Evolutionary conservation across 1,140 invertebrate genomes (phyloP).

Genomic region (Cotesia chilonis): DNA sequence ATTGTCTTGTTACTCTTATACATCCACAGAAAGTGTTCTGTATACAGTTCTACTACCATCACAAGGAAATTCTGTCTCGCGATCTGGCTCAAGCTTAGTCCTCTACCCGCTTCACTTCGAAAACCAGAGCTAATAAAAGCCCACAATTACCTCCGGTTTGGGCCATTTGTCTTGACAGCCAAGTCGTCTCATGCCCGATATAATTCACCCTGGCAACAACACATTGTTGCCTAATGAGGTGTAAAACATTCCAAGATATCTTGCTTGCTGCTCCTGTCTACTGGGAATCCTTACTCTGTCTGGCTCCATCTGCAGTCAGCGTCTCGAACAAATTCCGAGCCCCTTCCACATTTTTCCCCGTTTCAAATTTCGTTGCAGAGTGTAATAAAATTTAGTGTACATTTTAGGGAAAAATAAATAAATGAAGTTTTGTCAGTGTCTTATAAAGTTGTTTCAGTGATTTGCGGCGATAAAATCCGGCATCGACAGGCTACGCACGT

Average conservation of each 20-base stretch:
- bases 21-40: too few relatives aligned
- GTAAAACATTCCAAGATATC: constrained; percentile 64
- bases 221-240: constrained; percentile 67
- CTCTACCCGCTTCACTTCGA: constrained; percentile 19
- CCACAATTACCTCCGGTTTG: constrained; percentile 66
- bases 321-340: background rate
- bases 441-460: constrained; percentile 43
- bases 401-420: background rate
- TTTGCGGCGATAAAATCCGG: constrained; percentile 56
- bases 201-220: constrained; percentile 67
- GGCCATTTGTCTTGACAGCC: constrained; percentile 65
- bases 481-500: constrained; percentile 61
- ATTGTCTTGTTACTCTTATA: too few relatives aligned
- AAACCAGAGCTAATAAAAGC: constrained; percentile 66
- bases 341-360: background rate
- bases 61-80: background rate
- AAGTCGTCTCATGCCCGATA: constrained; percentile 64
- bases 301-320: constrained; percentile 4
- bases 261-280: constrained; percentile 48
- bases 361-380: background rate
- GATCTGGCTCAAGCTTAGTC: constrained; percentile 7
- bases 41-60: too few relatives aligned
- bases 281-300: constrained; percentile 3
- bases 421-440: constrained; percentile 4
- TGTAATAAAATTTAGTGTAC: background rate